Conservation (phyloP, 2,888 invertebrate species). For the Polylopha cassiicola region DNA sequence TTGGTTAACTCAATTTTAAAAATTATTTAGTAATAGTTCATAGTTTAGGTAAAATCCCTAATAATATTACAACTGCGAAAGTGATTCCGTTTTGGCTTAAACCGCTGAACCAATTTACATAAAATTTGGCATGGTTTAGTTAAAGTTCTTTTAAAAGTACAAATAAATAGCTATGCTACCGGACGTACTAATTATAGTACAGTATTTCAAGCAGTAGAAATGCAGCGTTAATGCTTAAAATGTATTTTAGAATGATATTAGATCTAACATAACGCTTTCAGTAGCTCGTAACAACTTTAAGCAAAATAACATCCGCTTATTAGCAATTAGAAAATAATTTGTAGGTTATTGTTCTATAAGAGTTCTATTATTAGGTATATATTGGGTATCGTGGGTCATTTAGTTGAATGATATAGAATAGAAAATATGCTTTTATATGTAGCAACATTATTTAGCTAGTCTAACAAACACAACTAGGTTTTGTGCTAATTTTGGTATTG, state of each 20-base stretch:
- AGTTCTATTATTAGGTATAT: conserved; percentile 1
- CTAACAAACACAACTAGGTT: not conserved
- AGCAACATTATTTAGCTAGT: too few relatives aligned
- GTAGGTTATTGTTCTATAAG: conserved; percentile 5
- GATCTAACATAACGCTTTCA: conserved; percentile 40
- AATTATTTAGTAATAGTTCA: too few relatives aligned
- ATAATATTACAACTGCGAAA: too few relatives aligned
- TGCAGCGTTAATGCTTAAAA: conserved; percentile 28
- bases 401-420: conserved; percentile 5
- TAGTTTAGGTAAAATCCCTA: too few relatives aligned
- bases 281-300: conserved; percentile 21
- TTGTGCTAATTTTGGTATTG: conserved; percentile 6
- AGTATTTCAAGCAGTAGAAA: conserved; percentile 12
- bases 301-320: conserved; percentile 14
- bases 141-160: too few relatives aligned
- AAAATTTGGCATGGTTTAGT: too few relatives aligned
- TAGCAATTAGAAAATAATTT: conserved; percentile 2
- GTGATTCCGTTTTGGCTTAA: too few relatives aligned
- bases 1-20: too few relatives aligned
- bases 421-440: conserved; percentile 8
- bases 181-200: too few relatives aligned
- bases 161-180: too few relatives aligned
- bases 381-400: not conserved
- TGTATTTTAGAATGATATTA: conserved; percentile 35
- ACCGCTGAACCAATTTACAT: too few relatives aligned